Evolutionary conservation across 2,888 invertebrate genomes (phyloP).

Genomic region (Autographa pulchrina): DNA sequence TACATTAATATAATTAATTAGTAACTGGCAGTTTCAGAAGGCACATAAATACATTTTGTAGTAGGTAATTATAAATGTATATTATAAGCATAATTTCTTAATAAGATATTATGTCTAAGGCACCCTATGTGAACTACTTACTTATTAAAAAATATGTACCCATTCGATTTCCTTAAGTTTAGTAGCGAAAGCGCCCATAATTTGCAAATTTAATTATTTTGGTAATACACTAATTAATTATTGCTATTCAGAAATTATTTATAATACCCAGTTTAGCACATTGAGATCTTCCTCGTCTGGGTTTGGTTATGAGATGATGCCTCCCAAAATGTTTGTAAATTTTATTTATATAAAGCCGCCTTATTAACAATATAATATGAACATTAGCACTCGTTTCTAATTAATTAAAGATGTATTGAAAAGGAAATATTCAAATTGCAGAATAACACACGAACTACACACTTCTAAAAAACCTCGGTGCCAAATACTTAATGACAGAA

Average conservation of each 20-base stretch:
- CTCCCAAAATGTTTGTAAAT: slow-evolving; percentile 60
- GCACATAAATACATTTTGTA: slow-evolving; percentile 69
- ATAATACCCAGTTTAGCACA: slow-evolving; percentile 28
- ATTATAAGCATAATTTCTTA: slow-evolving; percentile 37
- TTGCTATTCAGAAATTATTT: slow-evolving; percentile 34
- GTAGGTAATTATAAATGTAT: slow-evolving; percentile 27
- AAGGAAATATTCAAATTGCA: slow-evolving; percentile 7
- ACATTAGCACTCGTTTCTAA: slow-evolving; percentile 44
- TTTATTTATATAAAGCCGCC: slow-evolving; percentile 55
- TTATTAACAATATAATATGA: slow-evolving; percentile 57
- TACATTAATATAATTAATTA: slow-evolving; percentile 80
- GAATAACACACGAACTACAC: slow-evolving; percentile 24
- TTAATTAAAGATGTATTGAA: slow-evolving; percentile 43
- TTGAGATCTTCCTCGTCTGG: slow-evolving; percentile 31
- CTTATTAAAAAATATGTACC: slow-evolving; percentile 37
- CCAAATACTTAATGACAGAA: slow-evolving; percentile 13
- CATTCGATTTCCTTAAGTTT: slow-evolving; percentile 22
- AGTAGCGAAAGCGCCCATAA: slow-evolving; percentile 21
- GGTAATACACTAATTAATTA: slow-evolving; percentile 28
- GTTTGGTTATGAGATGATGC: slow-evolving; percentile 52
- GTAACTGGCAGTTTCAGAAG: slow-evolving; percentile 87
- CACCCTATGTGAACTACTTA: slow-evolving; percentile 48
- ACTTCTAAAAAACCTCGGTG: slow-evolving; percentile 18
- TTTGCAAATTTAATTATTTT: slow-evolving; percentile 15
- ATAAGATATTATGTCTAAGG: slow-evolving; percentile 58